Percentiles rank a stretch among this genome's conserved stretches.
phyloP scores from a whole-genome alignment of 2,888 invertebrate species.

The Luffia ferchaultella region DNA sequence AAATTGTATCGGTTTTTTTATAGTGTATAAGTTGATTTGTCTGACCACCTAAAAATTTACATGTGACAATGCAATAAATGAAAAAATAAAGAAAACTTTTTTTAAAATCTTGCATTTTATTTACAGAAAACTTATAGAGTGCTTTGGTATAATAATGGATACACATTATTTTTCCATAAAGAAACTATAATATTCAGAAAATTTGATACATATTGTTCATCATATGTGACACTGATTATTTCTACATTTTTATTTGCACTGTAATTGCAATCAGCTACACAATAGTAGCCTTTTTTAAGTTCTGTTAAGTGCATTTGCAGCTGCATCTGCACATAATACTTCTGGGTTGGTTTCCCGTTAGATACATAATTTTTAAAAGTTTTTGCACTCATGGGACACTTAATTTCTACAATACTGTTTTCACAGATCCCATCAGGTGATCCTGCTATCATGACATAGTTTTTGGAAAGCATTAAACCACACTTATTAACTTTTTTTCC shows the following conservation, averaged over 20 bases:
- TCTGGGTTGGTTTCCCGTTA: slow-evolving; percentile 14
- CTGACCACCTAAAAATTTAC: no score
- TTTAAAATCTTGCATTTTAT: no score
- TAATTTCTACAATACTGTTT: no score
- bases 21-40: no score
- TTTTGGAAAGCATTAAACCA: background rate
- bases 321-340: slow-evolving; percentile 17
- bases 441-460: slow-evolving; percentile 2
- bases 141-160: slow-evolving; percentile 13
- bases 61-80: no score
- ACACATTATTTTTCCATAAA: slow-evolving; percentile 15
- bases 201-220: slow-evolving; percentile 9
- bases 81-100: no score
- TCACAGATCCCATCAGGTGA: slow-evolving; percentile 5
- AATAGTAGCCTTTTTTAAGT: slow-evolving; percentile 13
- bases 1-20: no score
- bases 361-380: slow-evolving; percentile 1
- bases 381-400: slow-evolving; percentile 4
- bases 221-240: slow-evolving; percentile 7
- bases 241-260: slow-evolving; percentile 11
- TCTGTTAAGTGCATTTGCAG: slow-evolving; percentile 17
- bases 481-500: background rate
- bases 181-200: slow-evolving; percentile 1
- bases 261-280: slow-evolving; percentile 15
- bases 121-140: slow-evolving; percentile 1